phyloP scores from a whole-genome alignment of 2,113 vertebrate species.

The Atractosteus spatula region DNA sequence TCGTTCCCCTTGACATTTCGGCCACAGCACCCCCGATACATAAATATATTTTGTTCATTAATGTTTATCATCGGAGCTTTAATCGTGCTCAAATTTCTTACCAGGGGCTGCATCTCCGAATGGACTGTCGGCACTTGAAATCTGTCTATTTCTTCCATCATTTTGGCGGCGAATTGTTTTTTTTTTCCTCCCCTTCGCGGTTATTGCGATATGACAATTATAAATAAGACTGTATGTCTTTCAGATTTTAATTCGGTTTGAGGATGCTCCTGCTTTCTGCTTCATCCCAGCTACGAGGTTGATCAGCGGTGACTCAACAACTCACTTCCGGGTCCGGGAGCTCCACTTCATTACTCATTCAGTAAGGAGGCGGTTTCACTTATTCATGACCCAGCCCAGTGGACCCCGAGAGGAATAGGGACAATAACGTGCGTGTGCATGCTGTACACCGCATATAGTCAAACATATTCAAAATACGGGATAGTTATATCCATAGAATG shows the following conservation, averaged over 20 bases:
- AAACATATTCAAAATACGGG: too few relatives aligned
- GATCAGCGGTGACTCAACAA: slow-evolving; percentile 19
- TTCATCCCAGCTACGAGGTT: slow-evolving; percentile 59
- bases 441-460: too few relatives aligned
- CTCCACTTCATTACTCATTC: background rate
- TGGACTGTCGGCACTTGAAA: slow-evolving; percentile 91
- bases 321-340: slow-evolving; percentile 30
- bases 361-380: background rate
- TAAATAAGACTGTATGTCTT: slow-evolving; percentile 1
- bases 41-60: too few relatives aligned
- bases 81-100: slow-evolving; percentile 47
- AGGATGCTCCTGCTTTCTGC: slow-evolving; percentile 43
- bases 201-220: slow-evolving; percentile 12
- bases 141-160: slow-evolving; percentile 97
- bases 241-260: slow-evolving; percentile 33
- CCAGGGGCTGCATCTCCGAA: slow-evolving; percentile 92
- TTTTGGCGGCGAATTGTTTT: slow-evolving; percentile 63
- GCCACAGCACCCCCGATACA: too few relatives aligned
- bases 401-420: too few relatives aligned
- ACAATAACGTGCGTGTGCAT: too few relatives aligned
- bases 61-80: too few relatives aligned
- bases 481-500: too few relatives aligned
- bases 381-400: slow-evolving; percentile 5
- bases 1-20: too few relatives aligned
- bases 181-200: slow-evolving; percentile 6